phyloP scores from a whole-genome alignment of 2,113 vertebrate species.

The Anthoscopus minutus region DNA sequence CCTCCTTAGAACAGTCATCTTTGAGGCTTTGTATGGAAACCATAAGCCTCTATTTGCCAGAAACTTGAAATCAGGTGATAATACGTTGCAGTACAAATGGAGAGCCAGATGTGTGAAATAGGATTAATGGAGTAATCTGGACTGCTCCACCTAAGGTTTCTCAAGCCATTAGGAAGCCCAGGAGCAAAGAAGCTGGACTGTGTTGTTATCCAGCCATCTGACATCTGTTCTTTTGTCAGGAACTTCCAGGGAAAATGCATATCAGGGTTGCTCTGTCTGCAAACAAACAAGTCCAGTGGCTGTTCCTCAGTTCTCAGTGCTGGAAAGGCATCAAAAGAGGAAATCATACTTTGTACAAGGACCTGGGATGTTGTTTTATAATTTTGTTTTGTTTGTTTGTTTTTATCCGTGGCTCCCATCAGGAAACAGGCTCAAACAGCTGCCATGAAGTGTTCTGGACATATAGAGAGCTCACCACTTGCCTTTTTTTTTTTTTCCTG shows the following conservation, averaged over 20 bases:
- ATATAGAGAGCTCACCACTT: constrained; percentile 39
- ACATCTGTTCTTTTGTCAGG: neutral
- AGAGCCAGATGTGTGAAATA: neutral
- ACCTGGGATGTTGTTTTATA: neutral
- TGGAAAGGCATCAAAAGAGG: neutral
- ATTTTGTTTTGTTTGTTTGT: neutral
- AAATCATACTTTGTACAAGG: neutral
- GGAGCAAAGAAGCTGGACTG: neutral
- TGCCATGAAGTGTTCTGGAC: constrained; percentile 69
- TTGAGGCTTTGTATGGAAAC: neutral
- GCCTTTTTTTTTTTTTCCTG: constrained; percentile 45
- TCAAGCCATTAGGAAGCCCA: neutral
- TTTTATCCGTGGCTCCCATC: constrained; percentile 58
- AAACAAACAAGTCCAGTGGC: neutral
- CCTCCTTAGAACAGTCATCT: neutral
- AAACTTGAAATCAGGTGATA: neutral
- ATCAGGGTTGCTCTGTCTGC: neutral
- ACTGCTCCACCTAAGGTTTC: neutral
- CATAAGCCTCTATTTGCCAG: neutral
- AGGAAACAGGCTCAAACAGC: constrained; percentile 57
- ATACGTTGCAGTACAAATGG: neutral
- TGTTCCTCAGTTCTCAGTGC: neutral
- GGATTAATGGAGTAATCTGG: neutral
- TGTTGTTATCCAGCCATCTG: neutral
- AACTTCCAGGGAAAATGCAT: neutral